Evolutionary conservation across 2,113 vertebrate genomes (phyloP).

Genomic region (Phycodurus eques): DNA sequence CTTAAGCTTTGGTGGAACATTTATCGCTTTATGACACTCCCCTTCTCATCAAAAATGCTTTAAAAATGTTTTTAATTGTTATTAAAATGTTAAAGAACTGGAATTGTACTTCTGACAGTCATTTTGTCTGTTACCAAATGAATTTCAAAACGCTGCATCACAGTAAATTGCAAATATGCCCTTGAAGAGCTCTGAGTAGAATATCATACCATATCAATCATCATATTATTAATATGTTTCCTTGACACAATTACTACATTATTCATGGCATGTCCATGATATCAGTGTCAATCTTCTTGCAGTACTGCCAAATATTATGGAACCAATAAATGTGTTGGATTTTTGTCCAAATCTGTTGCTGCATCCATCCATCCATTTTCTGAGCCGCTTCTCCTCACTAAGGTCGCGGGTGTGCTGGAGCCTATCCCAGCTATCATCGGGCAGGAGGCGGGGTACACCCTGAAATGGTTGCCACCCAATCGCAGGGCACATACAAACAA

Average conservation of each 20-base stretch:
- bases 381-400: too few relatives aligned
- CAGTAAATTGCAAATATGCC: not conserved
- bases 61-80: too few relatives aligned
- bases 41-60: too few relatives aligned
- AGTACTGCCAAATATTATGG: not conserved
- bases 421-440: too few relatives aligned
- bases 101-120: not conserved
- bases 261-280: not conserved
- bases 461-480: too few relatives aligned
- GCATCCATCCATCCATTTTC: too few relatives aligned
- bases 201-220: not conserved
- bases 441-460: too few relatives aligned
- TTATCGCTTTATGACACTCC: too few relatives aligned
- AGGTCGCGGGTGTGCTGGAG: too few relatives aligned
- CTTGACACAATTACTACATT: not conserved
- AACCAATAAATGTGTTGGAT: not conserved
- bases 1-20: too few relatives aligned
- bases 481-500: too few relatives aligned
- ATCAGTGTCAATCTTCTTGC: not conserved
- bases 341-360: not conserved
- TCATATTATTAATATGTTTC: slow-evolving; percentile 1
- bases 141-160: not conserved
- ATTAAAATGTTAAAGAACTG: not conserved
- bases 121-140: not conserved
- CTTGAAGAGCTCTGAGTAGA: not conserved